phyloP scores from a whole-genome alignment of 1,140 invertebrate genomes.

The Drosophila kurseongensis region DNA sequence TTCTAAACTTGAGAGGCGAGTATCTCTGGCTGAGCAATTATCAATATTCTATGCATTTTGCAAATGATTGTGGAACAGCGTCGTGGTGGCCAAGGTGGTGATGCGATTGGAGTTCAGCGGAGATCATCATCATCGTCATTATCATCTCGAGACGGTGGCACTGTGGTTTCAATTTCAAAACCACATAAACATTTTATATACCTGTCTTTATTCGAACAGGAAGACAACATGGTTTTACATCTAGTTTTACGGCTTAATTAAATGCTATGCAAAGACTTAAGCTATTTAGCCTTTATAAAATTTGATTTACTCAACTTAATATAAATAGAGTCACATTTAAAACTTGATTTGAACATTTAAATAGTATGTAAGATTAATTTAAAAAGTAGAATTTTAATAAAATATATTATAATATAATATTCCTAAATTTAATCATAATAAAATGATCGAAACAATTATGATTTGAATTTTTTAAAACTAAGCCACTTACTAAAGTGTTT shows the following conservation, averaged over 20 bases:
- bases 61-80: constrained; percentile 52
- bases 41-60: constrained; percentile 56
- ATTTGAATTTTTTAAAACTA: too few relatives aligned
- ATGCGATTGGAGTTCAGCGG: constrained; percentile 18
- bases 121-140: constrained; percentile 1
- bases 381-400: too few relatives aligned
- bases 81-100: constrained; percentile 19
- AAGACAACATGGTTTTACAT: background rate
- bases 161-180: background rate
- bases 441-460: too few relatives aligned
- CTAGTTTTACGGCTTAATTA: background rate
- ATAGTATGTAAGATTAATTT: too few relatives aligned
- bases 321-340: background rate
- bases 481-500: too few relatives aligned
- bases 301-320: background rate
- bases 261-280: background rate
- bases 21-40: constrained; percentile 37
- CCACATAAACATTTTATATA: too few relatives aligned
- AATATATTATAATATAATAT: too few relatives aligned
- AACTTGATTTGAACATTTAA: too few relatives aligned
- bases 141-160: background rate
- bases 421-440: too few relatives aligned
- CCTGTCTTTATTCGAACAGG: too few relatives aligned
- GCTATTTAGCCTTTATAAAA: background rate
- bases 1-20: constrained; percentile 24